Evolutionary conservation across 2,797 vertebrate species (phyloP).

Genomic region (Sebastes nivosus): DNA sequence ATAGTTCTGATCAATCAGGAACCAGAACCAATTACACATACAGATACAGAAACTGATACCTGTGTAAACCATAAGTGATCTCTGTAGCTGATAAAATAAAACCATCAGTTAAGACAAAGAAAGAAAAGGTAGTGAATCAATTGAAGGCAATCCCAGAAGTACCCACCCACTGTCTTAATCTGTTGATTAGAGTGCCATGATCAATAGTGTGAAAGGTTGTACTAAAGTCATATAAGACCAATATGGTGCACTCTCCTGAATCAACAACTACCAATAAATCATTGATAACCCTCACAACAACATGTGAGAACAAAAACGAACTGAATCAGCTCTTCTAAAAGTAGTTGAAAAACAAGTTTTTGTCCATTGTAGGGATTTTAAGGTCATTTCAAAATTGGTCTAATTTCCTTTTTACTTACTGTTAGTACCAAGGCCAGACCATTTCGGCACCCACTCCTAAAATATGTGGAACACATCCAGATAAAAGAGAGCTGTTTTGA

Average conservation of each 20-base stretch:
- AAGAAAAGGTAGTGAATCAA: neutral
- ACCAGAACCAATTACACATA: neutral
- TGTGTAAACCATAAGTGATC: neutral
- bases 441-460: constrained; percentile 6
- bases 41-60: neutral
- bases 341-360: neutral
- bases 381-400: neutral
- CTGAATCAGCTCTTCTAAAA: neutral
- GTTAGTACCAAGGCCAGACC: constrained; percentile 10
- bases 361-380: neutral
- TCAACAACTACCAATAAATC: neutral
- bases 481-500: constrained; percentile 45
- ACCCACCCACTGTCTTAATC: neutral
- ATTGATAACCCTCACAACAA: neutral
- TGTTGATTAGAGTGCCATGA: neutral
- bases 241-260: neutral
- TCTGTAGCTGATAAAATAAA: neutral
- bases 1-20: neutral
- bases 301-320: neutral
- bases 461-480: constrained; percentile 27
- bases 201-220: neutral
- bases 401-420: neutral
- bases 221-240: neutral
- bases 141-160: neutral
- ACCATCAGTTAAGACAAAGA: neutral